phyloP scores from a whole-genome alignment of 2,797 vertebrate genomes.

The Fistularia commersonii region DNA sequence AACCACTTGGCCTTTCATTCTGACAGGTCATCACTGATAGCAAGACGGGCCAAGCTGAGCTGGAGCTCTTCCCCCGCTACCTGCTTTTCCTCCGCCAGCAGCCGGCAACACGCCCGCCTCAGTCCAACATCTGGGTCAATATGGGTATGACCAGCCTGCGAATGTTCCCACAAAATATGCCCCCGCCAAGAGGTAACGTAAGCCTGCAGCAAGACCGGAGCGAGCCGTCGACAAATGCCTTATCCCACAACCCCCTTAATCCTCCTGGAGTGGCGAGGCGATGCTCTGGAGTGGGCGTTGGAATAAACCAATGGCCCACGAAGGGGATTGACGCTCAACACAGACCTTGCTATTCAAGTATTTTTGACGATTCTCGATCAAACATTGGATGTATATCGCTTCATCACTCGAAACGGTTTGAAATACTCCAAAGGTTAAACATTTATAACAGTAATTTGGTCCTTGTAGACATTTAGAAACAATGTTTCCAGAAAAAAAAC shows the following conservation, averaged over 20 bases:
- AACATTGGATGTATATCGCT: not conserved
- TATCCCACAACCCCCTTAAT: constrained; percentile 34
- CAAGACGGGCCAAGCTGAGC: constrained; percentile 79
- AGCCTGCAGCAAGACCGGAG: constrained; percentile 96
- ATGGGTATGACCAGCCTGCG: constrained; percentile 99
- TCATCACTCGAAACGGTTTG: too few relatives aligned
- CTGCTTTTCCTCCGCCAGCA: constrained; percentile 96
- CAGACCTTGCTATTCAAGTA: constrained; percentile 35
- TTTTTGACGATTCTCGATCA: constrained; percentile 10
- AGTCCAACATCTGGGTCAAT: constrained; percentile 99
- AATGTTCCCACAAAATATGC: constrained; percentile 94
- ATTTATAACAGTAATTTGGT: too few relatives aligned
- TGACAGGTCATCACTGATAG: constrained; percentile 89
- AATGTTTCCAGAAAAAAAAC: too few relatives aligned
- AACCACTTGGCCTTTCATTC: not conserved
- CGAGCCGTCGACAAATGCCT: constrained; percentile 40
- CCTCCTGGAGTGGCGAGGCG: constrained; percentile 34
- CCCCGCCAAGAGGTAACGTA: constrained; percentile 91
- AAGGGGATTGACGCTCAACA: constrained; percentile 31
- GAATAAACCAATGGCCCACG: constrained; percentile 16
- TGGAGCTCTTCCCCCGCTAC: constrained; percentile 93
- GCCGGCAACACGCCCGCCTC: constrained; percentile 88
- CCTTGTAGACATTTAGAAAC: too few relatives aligned
- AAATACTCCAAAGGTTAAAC: too few relatives aligned
- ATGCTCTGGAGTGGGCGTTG: constrained; percentile 26